Conservation (phyloP, 2,113 vertebrate species). For the Engystomops pustulosus region DNA sequence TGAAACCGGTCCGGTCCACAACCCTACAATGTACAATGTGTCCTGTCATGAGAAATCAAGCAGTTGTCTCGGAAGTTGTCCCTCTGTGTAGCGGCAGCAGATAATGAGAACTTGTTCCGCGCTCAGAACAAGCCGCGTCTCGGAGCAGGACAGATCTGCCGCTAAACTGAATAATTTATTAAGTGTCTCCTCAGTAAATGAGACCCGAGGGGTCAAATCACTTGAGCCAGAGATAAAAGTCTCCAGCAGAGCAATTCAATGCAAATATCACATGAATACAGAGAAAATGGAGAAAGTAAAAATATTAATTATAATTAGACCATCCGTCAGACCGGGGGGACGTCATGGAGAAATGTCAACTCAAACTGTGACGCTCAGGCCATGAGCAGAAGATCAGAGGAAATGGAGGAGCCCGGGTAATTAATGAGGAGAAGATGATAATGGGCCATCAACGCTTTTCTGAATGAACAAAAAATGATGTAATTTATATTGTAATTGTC, state of each 20-base stretch:
- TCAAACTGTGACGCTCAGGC: neutral
- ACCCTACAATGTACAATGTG: no score
- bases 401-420: neutral
- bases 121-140: neutral
- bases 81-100: neutral
- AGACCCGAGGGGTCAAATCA: conserved; percentile 34
- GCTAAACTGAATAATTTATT: conserved; percentile 13
- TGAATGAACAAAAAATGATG: neutral
- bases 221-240: neutral
- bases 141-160: neutral
- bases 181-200: conserved; percentile 33
- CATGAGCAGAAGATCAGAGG: neutral
- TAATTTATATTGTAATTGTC: neutral
- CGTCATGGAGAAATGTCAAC: conserved; percentile 26
- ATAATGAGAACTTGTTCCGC: neutral
- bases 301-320: conserved; percentile 47
- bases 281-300: conserved; percentile 22
- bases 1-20: no score
- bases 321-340: neutral
- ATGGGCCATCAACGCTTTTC: neutral
- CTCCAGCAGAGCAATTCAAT: neutral
- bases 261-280: conserved; percentile 8
- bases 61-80: no score
- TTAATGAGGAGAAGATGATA: conserved; percentile 9
- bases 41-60: no score